A percentile compares a stretch with the other conserved stretches of the same genome.
Evolutionary conservation across 2,113 vertebrate species (phyloP).

Genomic region (Athene noctua): DNA sequence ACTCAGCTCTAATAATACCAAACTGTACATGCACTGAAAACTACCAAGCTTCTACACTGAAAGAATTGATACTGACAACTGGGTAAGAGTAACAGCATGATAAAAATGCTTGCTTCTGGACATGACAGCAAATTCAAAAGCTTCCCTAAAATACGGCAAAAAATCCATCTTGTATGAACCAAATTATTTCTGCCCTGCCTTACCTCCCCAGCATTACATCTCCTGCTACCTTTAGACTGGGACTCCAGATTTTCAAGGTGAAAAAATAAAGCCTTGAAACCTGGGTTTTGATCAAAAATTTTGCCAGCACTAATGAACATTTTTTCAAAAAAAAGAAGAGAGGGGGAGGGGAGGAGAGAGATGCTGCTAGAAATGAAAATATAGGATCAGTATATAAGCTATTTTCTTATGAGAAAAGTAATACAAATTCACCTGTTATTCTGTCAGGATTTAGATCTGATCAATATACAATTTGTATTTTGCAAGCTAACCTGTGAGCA

Average conservation of each 20-base stretch:
- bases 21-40: neutral
- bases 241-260: neutral
- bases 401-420: neutral
- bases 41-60: neutral
- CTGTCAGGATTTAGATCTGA: neutral
- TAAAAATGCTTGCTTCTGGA: neutral
- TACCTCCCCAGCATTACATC: neutral
- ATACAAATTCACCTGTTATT: neutral
- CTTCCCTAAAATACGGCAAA: neutral
- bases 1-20: neutral
- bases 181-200: neutral
- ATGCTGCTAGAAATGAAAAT: neutral
- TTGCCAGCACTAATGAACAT: neutral
- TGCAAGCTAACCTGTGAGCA: neutral
- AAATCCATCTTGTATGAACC: neutral
- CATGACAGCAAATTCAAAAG: neutral
- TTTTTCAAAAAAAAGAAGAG: neutral
- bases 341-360: rapidly evolving
- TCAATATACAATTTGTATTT: neutral
- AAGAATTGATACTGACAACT: neutral
- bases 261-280: neutral
- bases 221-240: neutral
- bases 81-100: neutral
- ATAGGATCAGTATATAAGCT: neutral
- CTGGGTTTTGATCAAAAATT: neutral